phyloP scores from a whole-genome alignment of 2,113 vertebrate species.

The Paradoxurus hermaphroditus region DNA sequence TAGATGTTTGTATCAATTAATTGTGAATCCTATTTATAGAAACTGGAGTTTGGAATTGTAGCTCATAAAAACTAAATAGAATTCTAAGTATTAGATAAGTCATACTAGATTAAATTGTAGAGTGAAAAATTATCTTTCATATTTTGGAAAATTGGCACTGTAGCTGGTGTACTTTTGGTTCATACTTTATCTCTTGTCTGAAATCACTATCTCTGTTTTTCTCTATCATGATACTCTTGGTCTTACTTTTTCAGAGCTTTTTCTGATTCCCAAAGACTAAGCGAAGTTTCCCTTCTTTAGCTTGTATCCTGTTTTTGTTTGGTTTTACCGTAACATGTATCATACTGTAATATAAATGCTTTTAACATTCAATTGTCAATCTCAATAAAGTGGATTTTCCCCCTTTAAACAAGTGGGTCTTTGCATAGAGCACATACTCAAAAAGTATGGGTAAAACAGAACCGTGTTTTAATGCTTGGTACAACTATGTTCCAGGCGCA shows the following conservation, averaged over 20 bases:
- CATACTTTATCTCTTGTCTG: neutral
- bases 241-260: neutral
- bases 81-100: neutral
- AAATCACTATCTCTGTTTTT: neutral
- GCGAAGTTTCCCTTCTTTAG: neutral
- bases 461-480: neutral
- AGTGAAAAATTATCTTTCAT: neutral
- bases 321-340: neutral
- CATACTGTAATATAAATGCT: neutral
- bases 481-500: neutral
- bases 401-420: neutral
- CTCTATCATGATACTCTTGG: neutral
- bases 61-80: neutral
- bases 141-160: neutral
- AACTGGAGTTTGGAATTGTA: neutral
- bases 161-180: neutral
- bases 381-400: neutral
- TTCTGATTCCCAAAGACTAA: neutral
- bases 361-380: neutral
- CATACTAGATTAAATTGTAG: neutral
- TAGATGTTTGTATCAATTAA: neutral
- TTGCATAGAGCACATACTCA: neutral
- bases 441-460: neutral
- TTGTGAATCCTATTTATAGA: neutral
- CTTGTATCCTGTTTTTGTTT: neutral